Evolutionary conservation across 2,888 invertebrate genomes (phyloP), one percentile per base, ranked within the genome.

Genomic region (Pseudolycoriella hygida): DNA sequence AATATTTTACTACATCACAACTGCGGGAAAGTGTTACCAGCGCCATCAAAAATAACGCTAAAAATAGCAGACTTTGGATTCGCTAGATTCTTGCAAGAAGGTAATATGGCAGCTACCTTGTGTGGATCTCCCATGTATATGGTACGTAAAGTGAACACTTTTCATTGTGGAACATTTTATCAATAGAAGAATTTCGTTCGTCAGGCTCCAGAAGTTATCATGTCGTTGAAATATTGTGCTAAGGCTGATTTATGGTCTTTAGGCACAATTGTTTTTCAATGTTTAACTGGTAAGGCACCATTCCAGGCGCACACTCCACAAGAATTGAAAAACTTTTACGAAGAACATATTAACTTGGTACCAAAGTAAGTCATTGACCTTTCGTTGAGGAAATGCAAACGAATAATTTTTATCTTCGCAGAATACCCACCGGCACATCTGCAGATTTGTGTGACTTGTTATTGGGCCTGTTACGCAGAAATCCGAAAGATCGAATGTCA

Each of bases 101-200:
- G 98, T 50, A 94, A 93, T 46, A 99, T 98, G 98, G 98, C 98
- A 46, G 97, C 94, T 50, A 98, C 98, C 30, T 72, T 99, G 38
- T 98, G 98, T 67, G 98, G 98, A 41, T 98, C 97, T 42, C 98
- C 98, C 12, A 98, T 98, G 98, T 98, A 98, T 62, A 98, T 98
- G 97, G 92, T 90, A 68, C n/a, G n/a, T n/a, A n/a, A n/a, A n/a
- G n/a, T n/a, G n/a, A 72, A 59, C 34, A 17, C 5, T n/a, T n/a
- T n/a, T n/a, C n/a, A n/a, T n/a, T n/a, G 19, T 6, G 15, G n/a
- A n/a, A n/a, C n/a, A n/a, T n/a, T n/a, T n/a, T n/a, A n/a, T 39
- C 5, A 14, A 39, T 10, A 39, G 10, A 14, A 17, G 12, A 30
- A 32, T 43, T 40, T 17, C 38, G 20, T 34, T 34, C 15, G 18